Evolutionary conservation across 2,113 vertebrate species (phyloP).

Genomic region (Anoplopoma fimbria): DNA sequence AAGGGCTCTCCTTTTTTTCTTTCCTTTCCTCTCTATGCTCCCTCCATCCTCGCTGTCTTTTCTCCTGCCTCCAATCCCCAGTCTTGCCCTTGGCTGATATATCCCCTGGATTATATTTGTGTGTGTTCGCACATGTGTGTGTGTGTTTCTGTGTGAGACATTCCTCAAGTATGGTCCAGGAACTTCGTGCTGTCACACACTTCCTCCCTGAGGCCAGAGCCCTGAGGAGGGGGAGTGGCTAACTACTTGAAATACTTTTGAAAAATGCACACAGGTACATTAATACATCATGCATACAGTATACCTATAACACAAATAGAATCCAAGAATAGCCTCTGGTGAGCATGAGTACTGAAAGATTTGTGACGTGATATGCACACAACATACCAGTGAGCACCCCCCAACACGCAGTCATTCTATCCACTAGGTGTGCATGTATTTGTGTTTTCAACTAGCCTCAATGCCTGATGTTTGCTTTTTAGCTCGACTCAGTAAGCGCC

Average conservation of each 20-base stretch:
- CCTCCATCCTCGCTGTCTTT: constrained; percentile 16
- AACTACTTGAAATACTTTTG: constrained; percentile 24
- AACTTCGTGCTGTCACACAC: constrained; percentile 76
- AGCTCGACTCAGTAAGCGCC: too few species aligned
- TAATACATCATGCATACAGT: constrained; percentile 11
- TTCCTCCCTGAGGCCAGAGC: constrained; percentile 68
- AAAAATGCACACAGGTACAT: constrained; percentile 35
- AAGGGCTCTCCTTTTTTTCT: constrained; percentile 36
- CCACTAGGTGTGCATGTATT: too few species aligned
- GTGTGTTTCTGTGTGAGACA: constrained; percentile 52
- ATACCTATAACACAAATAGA: background rate
- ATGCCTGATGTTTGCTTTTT: too few species aligned
- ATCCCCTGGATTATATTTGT: constrained; percentile 44
- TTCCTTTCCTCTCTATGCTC: constrained; percentile 18
- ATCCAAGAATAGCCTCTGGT: background rate
- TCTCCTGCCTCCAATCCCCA: constrained; percentile 36
- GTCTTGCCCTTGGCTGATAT: constrained; percentile 67
- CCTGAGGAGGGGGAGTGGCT: constrained; percentile 5
- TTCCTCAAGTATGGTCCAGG: constrained; percentile 73
- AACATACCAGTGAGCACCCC: too few species aligned
- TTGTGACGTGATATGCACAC: constrained; percentile 17
- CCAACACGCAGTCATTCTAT: too few species aligned
- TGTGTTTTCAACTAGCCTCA: too few species aligned
- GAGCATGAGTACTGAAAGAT: constrained; percentile 23
- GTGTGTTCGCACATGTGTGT: constrained; percentile 7